Evolutionary conservation across 2,888 invertebrate genomes (phyloP), one percentile per base, ranked within the genome.

Genomic region (Odontocolon sp.): DNA sequence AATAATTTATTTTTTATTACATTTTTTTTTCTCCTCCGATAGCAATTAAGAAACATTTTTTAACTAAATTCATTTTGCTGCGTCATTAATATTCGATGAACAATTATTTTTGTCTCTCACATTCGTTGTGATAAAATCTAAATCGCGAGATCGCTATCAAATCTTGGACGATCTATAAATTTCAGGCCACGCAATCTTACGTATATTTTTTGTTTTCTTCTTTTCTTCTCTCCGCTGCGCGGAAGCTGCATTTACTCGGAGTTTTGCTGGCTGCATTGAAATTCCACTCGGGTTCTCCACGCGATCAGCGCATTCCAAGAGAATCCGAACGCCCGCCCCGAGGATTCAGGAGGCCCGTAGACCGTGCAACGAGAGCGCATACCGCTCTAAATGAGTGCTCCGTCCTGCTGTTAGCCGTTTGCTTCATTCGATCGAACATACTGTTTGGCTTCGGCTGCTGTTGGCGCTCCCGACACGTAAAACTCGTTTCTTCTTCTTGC

Each of bases 401-500:
- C 66, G 9, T 28, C 28, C 67, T 28, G 59, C 28, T 59, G 28
- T 6, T 38, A 59, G n/a, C n/a, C 33, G 40, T 18, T 45, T 14
- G 5, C 16, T 59, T 38, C 21, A 59, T 59, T 59, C 42, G 45
- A 61, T 45, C 45, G 45, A 11, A 4, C 11, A 23, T 8, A 64
- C 64, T 26, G 38, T 26, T 47, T 26, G 23, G 52, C 47, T 77
- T n/a, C n/a, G n/a, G 72, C 79, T 68, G 70, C 80, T 21, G 63
- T 64, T 64, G 69, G 4, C 4, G 31, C 42, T 70, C 69, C 79
- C 78, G 79, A 79, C 78, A 82, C 79, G 80, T 78, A 82, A 82
- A 81, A 83, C 86, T 83, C 83, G 81, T 82, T 83, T 80, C 70
- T 74, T 77, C 78, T 84, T n/a, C 31, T 16, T 74, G 81, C 78